A percentile compares a stretch with the other conserved stretches of the same genome.
Conservation (phyloP, 2,113 vertebrate genomes). For the Pandion haliaetus region DNA sequence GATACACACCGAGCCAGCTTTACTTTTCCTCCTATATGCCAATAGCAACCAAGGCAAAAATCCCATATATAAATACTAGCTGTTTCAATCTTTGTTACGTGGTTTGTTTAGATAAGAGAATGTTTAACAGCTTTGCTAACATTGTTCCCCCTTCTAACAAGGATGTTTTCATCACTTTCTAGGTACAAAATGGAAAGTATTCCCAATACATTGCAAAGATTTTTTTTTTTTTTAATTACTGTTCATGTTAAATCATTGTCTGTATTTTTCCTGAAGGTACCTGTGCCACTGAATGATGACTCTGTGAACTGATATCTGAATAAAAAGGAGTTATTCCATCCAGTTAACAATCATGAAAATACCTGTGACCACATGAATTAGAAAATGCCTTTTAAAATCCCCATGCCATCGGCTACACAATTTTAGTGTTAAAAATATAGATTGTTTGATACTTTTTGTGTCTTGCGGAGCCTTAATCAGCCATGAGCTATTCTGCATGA, state of each 20-base stretch:
- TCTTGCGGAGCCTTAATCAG: not conserved
- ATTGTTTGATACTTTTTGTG: not conserved
- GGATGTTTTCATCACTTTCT: not conserved
- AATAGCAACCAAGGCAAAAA: not conserved
- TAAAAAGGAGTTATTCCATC: not conserved
- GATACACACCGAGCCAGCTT: not conserved
- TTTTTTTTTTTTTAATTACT: not conserved
- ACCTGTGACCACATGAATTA: not conserved
- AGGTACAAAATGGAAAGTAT: not conserved
- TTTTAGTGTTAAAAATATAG: not conserved
- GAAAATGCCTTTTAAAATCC: not conserved
- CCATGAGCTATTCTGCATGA: not conserved
- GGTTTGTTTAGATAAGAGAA: not conserved
- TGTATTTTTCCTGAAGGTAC: not conserved
- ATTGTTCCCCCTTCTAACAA: not conserved
- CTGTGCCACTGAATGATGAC: not conserved
- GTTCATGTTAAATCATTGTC: not conserved
- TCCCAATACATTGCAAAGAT: not conserved
- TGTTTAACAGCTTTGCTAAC: not conserved
- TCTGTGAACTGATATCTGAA: not conserved
- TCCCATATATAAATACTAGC: not conserved
- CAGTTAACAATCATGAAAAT: not conserved
- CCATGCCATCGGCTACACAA: rapidly evolving
- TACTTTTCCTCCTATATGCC: not conserved
- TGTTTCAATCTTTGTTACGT: not conserved